phyloP scores from a whole-genome alignment of 2,888 invertebrate species.

The Pocota personata region DNA sequence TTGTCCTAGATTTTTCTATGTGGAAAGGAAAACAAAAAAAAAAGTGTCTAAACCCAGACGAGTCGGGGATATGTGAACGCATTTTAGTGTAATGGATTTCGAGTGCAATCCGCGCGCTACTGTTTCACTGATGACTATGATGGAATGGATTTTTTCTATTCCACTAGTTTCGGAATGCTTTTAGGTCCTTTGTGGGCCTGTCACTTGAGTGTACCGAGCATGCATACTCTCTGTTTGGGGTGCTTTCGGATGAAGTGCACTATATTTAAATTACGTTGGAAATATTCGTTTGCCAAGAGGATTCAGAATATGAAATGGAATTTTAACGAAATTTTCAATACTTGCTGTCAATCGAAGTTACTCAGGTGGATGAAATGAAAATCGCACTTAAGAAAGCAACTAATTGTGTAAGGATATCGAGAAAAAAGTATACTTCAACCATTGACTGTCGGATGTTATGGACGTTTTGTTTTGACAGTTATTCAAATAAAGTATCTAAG shows the following conservation, averaged over 20 bases:
- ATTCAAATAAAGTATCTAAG: too few species aligned
- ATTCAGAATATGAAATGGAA: background rate
- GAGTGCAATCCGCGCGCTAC: slow-evolving; percentile 54
- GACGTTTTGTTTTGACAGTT: too few species aligned
- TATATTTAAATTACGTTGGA: slow-evolving; percentile 15
- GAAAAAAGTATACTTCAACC: too few species aligned
- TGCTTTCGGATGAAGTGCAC: slow-evolving; percentile 28
- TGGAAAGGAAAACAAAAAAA: background rate
- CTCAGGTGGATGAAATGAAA: background rate
- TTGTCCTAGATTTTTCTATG: slow-evolving; percentile 38
- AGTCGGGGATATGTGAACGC: slow-evolving; percentile 25
- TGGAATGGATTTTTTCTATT: slow-evolving; percentile 43
- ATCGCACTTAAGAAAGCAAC: background rate
- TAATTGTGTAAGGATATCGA: background rate
- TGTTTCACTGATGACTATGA: slow-evolving; percentile 48
- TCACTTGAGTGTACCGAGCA: slow-evolving; percentile 39
- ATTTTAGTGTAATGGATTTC: slow-evolving; percentile 67
- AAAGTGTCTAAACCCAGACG: slow-evolving; percentile 18
- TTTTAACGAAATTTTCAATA: background rate
- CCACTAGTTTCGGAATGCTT: slow-evolving; percentile 35
- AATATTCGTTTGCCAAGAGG: background rate
- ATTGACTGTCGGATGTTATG: too few species aligned
- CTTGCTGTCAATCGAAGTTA: background rate
- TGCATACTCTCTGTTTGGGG: slow-evolving; percentile 42
- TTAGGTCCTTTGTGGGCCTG: slow-evolving; percentile 52